A percentile compares a stretch with the other conserved stretches of the same genome.
Conservation (phyloP, 2,113 vertebrate species). For the Cebidichthys violaceus region DNA sequence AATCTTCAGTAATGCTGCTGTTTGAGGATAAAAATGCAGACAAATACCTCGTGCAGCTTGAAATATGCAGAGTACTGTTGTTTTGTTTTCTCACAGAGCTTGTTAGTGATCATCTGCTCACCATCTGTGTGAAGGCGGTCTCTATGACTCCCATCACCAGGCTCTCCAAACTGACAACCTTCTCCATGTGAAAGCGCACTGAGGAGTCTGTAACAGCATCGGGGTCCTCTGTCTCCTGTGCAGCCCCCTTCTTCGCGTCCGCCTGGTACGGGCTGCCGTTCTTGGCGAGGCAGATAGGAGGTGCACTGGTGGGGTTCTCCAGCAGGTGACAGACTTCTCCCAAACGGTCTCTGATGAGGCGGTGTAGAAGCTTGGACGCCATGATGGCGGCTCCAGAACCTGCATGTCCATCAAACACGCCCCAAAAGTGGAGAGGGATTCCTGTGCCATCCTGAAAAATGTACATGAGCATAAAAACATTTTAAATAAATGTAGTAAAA, state of each 20-base stretch:
- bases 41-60: not conserved
- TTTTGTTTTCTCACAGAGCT: not conserved
- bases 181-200: slow-evolving; percentile 92
- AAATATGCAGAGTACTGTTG: not conserved
- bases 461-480: not conserved
- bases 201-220: slow-evolving; percentile 78
- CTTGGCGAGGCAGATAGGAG: slow-evolving; percentile 88
- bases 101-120: slow-evolving; percentile 76
- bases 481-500: not conserved
- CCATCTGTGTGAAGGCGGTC: slow-evolving; percentile 96
- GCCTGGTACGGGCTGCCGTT: slow-evolving; percentile 59
- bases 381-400: slow-evolving; percentile 92
- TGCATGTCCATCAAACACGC: slow-evolving; percentile 94
- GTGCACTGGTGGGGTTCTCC: slow-evolving; percentile 83
- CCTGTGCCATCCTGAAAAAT: slow-evolving; percentile 83
- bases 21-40: slow-evolving; percentile 2
- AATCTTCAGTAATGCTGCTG: not conserved
- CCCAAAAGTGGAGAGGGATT: slow-evolving; percentile 93
- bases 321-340: slow-evolving; percentile 91
- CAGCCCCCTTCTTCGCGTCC: slow-evolving; percentile 78
- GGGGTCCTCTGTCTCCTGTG: slow-evolving; percentile 71
- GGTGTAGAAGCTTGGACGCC: slow-evolving; percentile 91
- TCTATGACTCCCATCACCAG: slow-evolving; percentile 96
- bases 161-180: slow-evolving; percentile 91
- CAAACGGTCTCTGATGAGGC: slow-evolving; percentile 91